Percentiles rank a stretch among this genome's conserved stretches.
Conservation (phyloP, 2,797 vertebrate genomes). For the Sebastes goodei region DNA sequence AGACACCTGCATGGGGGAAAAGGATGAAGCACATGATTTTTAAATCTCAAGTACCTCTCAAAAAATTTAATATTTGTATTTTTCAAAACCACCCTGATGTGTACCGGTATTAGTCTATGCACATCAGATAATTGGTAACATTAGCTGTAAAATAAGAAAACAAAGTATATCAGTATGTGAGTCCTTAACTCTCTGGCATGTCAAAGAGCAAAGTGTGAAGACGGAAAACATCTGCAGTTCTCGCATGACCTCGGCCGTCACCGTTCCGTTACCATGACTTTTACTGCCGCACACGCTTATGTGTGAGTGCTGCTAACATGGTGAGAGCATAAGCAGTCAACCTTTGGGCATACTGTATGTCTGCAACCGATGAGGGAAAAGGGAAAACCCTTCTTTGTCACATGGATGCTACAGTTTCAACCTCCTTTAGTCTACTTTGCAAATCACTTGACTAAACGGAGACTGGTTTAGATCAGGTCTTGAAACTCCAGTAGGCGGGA, state of each 20-base stretch:
- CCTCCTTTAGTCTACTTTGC: not conserved
- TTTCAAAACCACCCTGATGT: too few species aligned
- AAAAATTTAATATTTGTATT: too few species aligned
- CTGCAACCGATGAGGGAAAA: not conserved
- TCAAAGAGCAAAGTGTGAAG: not conserved
- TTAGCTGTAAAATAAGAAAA: too few species aligned
- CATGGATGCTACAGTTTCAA: not conserved
- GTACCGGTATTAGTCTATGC: too few species aligned
- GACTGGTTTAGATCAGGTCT: not conserved
- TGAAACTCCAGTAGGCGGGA: not conserved
- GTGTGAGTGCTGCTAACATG: not conserved
- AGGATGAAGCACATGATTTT: too few species aligned
- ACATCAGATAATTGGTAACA: too few species aligned
- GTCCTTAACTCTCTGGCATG: too few species aligned
- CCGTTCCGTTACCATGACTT: not conserved
- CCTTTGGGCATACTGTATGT: not conserved
- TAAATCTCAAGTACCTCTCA: too few species aligned
- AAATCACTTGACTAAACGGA: conserved; percentile 15
- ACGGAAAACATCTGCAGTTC: not conserved
- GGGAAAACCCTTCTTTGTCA: not conserved
- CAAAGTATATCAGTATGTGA: too few species aligned
- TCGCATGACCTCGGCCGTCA: not conserved
- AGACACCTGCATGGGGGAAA: too few species aligned
- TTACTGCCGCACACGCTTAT: not conserved
- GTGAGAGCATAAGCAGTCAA: not conserved